phyloP scores from a whole-genome alignment of 2,888 invertebrate species.

The Oxycera nigricornis region DNA sequence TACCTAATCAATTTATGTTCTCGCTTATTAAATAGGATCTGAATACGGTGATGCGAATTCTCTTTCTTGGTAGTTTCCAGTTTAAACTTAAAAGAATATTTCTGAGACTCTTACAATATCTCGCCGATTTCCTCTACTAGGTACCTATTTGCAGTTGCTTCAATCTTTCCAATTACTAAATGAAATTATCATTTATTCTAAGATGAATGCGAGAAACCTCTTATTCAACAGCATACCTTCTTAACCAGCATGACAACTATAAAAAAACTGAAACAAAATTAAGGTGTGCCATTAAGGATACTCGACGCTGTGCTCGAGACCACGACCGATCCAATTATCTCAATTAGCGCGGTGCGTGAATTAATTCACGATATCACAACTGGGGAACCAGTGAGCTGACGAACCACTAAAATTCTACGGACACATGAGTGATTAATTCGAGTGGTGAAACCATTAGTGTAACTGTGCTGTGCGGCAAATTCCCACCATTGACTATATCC shows the following conservation, averaged over 20 bases:
- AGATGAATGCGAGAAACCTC: not conserved
- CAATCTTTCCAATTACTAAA: too few species aligned
- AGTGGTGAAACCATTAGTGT: not conserved
- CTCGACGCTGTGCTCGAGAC: not conserved
- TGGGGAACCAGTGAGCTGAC: not conserved
- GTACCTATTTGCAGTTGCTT: too few species aligned
- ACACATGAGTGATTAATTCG: constrained; percentile 1
- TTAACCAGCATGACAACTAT: too few species aligned
- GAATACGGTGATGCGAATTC: too few species aligned
- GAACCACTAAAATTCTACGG: not conserved
- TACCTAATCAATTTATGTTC: too few species aligned
- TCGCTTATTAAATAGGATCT: too few species aligned
- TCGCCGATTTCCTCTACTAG: too few species aligned
- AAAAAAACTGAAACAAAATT: too few species aligned
- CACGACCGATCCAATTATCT: not conserved
- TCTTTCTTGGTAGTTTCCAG: too few species aligned
- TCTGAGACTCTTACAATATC: too few species aligned
- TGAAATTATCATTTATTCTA: not conserved
- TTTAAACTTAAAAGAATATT: too few species aligned
- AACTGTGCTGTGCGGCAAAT: not conserved
- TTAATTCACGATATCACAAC: not conserved
- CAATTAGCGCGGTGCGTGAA: constrained; percentile 9
- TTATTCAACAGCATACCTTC: too few species aligned
- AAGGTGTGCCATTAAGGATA: not conserved
- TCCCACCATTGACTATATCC: not conserved